phyloP scores from a whole-genome alignment of 2,888 invertebrate genomes.

The Lasioglossum oenotherae region DNA sequence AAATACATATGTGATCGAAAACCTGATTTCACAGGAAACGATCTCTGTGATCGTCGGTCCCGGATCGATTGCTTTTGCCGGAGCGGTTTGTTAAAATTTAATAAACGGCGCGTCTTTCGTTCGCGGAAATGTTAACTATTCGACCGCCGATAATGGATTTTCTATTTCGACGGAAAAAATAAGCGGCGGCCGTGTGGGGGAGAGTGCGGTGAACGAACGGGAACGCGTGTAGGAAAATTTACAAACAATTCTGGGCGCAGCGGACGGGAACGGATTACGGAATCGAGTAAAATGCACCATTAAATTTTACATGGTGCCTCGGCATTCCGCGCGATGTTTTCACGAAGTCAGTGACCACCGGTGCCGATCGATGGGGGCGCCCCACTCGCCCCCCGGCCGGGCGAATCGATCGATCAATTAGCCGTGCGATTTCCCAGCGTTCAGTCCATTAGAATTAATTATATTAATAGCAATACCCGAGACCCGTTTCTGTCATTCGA shows the following conservation, averaged over 20 bases:
- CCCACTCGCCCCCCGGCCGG: neutral
- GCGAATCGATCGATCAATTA: constrained; percentile 67
- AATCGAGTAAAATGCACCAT: constrained; percentile 1
- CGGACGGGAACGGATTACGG: neutral
- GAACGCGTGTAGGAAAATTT: neutral
- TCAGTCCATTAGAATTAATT: constrained; percentile 69
- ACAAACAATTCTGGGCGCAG: neutral
- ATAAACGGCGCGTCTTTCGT: neutral
- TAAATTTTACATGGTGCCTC: constrained; percentile 11
- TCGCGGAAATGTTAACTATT: neutral
- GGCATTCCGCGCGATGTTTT: neutral
- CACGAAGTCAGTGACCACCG: neutral
- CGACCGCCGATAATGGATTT: neutral
- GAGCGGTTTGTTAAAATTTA: neutral
- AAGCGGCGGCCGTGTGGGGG: neutral
- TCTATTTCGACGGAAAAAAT: neutral
- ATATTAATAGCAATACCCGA: constrained; percentile 61
- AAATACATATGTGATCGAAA: no score
- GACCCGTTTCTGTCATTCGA: constrained; percentile 59
- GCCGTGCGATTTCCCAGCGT: constrained; percentile 43
- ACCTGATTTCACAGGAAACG: no score
- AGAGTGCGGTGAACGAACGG: neutral
- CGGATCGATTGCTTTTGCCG: neutral
- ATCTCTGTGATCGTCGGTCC: no score
- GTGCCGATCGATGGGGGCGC: constrained; percentile 3